Conservation (phyloP, 2,888 invertebrate species). For the Ditylenchus weischeri region DNA sequence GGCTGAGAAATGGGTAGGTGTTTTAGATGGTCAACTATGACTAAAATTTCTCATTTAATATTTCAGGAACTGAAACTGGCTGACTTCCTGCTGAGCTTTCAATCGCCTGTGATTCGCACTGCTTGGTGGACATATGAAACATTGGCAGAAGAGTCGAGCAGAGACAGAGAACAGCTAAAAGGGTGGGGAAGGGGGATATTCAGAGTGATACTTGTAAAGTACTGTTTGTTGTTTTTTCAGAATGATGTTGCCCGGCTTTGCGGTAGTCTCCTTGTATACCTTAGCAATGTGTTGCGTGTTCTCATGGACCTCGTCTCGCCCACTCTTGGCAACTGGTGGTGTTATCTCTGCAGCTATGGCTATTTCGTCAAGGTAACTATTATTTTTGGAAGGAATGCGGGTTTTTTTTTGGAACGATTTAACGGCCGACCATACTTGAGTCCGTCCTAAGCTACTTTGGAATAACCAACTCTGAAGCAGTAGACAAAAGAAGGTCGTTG, state of each 20-base stretch:
- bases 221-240: constrained; percentile 30
- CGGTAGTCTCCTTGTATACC: constrained; percentile 55
- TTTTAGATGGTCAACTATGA: constrained; percentile 14
- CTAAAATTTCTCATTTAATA: neutral
- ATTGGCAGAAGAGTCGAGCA: constrained; percentile 51
- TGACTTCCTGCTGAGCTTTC: constrained; percentile 42
- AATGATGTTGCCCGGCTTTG: constrained; percentile 55
- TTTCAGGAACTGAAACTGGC: constrained; percentile 34
- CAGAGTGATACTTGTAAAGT: neutral
- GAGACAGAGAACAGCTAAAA: constrained; percentile 51
- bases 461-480: neutral
- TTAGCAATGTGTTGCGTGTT: constrained; percentile 51
- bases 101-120: constrained; percentile 32
- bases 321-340: constrained; percentile 74
- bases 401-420: neutral
- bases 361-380: constrained; percentile 64
- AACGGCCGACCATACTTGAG: too few relatives aligned
- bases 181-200: constrained; percentile 28
- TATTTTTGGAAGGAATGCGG: constrained; percentile 5
- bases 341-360: constrained; percentile 87
- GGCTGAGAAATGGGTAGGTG: constrained; percentile 56
- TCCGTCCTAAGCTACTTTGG: neutral
- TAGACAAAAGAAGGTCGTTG: neutral
- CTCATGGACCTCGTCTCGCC: constrained; percentile 81
- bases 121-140: constrained; percentile 59